Base-by-base conservation (phyloP, 2,797 vertebrate genomes). In the Coilia nasus region DNA sequence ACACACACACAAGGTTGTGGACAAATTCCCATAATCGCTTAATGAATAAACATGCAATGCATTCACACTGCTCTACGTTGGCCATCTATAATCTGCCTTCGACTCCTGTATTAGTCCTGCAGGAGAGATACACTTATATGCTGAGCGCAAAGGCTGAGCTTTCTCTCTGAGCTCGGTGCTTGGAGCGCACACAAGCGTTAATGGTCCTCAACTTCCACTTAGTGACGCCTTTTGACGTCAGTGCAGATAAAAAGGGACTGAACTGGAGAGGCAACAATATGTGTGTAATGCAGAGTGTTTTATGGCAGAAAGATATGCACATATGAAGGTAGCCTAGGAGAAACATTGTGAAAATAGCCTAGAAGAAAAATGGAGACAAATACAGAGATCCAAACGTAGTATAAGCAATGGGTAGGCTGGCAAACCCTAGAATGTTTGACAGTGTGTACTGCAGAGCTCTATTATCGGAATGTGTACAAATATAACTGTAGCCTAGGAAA, bases 1-100 rank as follows among this genome's bases (percentile, higher is more conserved):
- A 75, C 15, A 17, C 28, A 6, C 28, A 31, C 25, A 31, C 64
- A 71, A 71, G 31, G 31, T 81, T 0, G 28, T 82, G 62, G 88
- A 90, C 83, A 83, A 6, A 41, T 81, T 23, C 17, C 54, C 81
- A 82, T 81, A 82, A 59, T 41, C 44, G 44, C 57, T 50, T 60
- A 67, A 59, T 60, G 12, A 54, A 78, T 78, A 78, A 78, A 78
- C 71, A 78, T 78, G 35, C 71, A 19, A 35, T 31, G 31, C 15
- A 71, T 71, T 28, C 28, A 31, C 28, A 71, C 19, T 19, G 15
- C 71, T 78, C 15, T 41, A 21, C 19, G 14, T 17, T 78, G 35
- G 31, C 35, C 71, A 41, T 35, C 71, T 41, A 78, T 78, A 19
- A 44, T 78, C 15, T 78, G 35, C 17, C 19, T 41, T 21, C 19